phyloP scores from a whole-genome alignment of 1,140 invertebrate species.

The Euura lappo region DNA sequence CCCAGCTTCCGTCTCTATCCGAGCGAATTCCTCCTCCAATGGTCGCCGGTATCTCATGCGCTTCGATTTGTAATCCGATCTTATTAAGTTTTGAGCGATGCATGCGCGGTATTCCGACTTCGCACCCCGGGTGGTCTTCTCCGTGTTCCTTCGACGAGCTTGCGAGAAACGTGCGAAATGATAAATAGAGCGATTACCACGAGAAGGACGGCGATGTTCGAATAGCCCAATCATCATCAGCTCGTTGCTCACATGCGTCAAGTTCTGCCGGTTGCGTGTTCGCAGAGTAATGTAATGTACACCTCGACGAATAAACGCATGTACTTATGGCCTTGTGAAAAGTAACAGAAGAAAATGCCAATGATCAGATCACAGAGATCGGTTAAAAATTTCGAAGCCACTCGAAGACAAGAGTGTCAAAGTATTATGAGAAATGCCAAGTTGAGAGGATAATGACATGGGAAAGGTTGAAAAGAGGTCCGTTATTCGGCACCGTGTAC shows the following conservation, averaged over 20 bases:
- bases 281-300: not conserved
- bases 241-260: slow-evolving; percentile 23
- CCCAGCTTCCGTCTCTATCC: not conserved
- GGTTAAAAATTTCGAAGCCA: no score
- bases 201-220: slow-evolving; percentile 21
- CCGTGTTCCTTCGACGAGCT: slow-evolving; percentile 31
- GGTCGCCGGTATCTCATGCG: not conserved
- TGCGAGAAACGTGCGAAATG: slow-evolving; percentile 41
- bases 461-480: not conserved
- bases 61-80: not conserved
- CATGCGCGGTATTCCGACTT: slow-evolving; percentile 19
- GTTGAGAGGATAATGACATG: not conserved
- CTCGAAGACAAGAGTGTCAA: not conserved
- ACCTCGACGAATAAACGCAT: no score
- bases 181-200: slow-evolving; percentile 53
- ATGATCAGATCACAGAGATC: no score
- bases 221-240: slow-evolving; percentile 48
- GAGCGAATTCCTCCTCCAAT: no score
- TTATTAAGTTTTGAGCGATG: slow-evolving; percentile 3
- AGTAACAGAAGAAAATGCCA: no score
- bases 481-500: not conserved
- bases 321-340: no score
- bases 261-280: not conserved
- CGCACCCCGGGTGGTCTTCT: slow-evolving; percentile 38
- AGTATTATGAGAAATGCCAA: not conserved